Percentiles rank a stretch among this genome's conserved stretches.
Evolutionary conservation across 1,140 invertebrate genomes (phyloP).

Genomic region (Belonocnema kinseyi): DNA sequence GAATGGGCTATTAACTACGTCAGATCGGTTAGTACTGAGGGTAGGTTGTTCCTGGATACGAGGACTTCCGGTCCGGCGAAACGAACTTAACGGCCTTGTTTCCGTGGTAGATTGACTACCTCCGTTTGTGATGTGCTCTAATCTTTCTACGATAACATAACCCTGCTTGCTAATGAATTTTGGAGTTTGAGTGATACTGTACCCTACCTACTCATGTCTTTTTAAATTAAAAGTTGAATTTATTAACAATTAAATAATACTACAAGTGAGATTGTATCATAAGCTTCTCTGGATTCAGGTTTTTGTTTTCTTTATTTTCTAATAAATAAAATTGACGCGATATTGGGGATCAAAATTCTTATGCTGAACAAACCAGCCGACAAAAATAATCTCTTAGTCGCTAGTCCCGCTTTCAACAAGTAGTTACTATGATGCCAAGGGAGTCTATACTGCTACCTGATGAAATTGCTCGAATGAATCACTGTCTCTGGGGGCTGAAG

Average conservation of each 20-base stretch:
- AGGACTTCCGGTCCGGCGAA: constrained; percentile 26
- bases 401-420: too few species aligned
- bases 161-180: constrained; percentile 23
- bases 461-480: too few species aligned
- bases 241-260: background rate
- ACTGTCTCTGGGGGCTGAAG: background rate
- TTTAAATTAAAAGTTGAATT: constrained; percentile 11
- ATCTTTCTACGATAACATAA: constrained; percentile 22
- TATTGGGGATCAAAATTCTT: too few species aligned
- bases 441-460: too few species aligned
- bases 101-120: constrained; percentile 25
- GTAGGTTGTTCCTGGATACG: constrained; percentile 18
- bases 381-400: too few species aligned
- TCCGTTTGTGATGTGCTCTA: constrained; percentile 31
- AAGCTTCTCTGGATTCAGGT: too few species aligned
- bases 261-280: background rate
- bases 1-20: constrained; percentile 2
- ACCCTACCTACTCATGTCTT: background rate
- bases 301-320: too few species aligned
- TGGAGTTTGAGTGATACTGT: background rate
- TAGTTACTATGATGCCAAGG: too few species aligned
- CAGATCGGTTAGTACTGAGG: background rate
- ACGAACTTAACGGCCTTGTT: constrained; percentile 29
- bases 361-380: too few species aligned
- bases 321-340: too few species aligned